Evolutionary conservation across 1,140 invertebrate genomes (phyloP).

Genomic region (Drosophila sucinea): DNA sequence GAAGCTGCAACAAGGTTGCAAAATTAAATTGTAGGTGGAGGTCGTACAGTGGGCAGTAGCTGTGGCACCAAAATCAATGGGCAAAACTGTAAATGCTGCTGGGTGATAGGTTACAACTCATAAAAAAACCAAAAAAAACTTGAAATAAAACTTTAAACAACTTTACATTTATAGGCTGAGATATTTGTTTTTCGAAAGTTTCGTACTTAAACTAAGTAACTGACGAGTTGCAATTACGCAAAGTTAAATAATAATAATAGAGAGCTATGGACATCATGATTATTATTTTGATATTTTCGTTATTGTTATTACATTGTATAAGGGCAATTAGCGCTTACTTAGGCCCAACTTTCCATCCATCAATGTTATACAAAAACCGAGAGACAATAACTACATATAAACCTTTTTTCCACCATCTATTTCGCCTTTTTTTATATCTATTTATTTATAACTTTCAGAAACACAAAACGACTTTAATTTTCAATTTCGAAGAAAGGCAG

Average conservation of each 20-base stretch:
- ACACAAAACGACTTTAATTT: conserved; percentile 24
- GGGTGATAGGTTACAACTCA: conserved; percentile 55
- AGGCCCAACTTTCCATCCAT: conserved; percentile 59
- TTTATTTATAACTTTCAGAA: conserved; percentile 52
- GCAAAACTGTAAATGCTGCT: conserved; percentile 55
- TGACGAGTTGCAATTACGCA: conserved; percentile 38
- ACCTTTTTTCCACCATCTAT: conserved; percentile 1
- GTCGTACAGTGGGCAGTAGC: conserved; percentile 43
- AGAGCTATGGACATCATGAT: conserved; percentile 31
- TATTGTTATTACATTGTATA: conserved; percentile 43
- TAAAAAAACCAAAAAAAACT: conserved; percentile 42
- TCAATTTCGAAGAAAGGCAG: conserved; percentile 12
- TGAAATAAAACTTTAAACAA: conserved; percentile 27
- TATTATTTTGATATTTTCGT: conserved; percentile 15
- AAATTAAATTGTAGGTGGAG: conserved; percentile 75
- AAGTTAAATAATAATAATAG: conserved; percentile 59
- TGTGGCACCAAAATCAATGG: conserved; percentile 35
- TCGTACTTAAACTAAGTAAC: conserved; percentile 47
- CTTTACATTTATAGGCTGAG: background rate
- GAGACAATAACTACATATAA: conserved; percentile 26
- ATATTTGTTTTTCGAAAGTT: conserved; percentile 50
- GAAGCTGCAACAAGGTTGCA: conserved; percentile 66
- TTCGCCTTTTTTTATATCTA: background rate
- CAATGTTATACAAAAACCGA: conserved; percentile 31
- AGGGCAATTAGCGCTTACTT: conserved; percentile 60